Evolutionary conservation across 53 echinoderm and acorn worm genomes (phyloP), one percentile per base, ranked within the genome.

Genomic region (Paracentrotus lividus): DNA sequence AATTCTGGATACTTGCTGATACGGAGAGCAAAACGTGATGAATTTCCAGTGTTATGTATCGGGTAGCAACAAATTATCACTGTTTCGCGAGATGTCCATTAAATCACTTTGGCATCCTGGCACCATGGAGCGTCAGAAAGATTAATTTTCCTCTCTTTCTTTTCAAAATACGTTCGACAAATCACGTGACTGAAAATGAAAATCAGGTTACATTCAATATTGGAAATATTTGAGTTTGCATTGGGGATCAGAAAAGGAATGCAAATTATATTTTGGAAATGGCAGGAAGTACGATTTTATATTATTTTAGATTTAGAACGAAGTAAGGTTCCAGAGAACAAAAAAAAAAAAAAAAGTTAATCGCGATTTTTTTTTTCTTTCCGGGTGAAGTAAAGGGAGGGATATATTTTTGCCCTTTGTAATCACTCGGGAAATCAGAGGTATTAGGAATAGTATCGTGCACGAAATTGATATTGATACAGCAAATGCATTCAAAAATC

Each of bases 391-490:
- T 45, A 26, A 81, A 45, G 47, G 81, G 47, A 81, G 45, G 81
- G 24, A 45, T n/a, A 81, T n/a, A 47, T 81, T 9, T 12, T 27
- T 47, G 81, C 81, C 81, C 47, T 81, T 72, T 47, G 47, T 12
- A 14, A 81, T 27, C 81, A 12, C 81, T 5, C 6, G 81, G 81
- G 81, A 81, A 81, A 81, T 81, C 47, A 81, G 81, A 81, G 81
- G 81, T 47, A 81, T 81, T 47, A 44, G 81, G 47, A 47, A 45
- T 44, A 81, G 47, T 81, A 81, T 26, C 81, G 47, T 45, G 81
- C 47, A 26, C n/a, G 81, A 81, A 81, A 81, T 81, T 81, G 81
- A 81, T 81, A 81, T 81, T 81, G 81, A 81, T 81, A 81, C 81
- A 81, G 81, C 81, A 47, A 81, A 81, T 81, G 27, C 81, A 81